These are phyloP conservation scores for Leptinotarsa haldemani DNA, from an alignment of 2,888 invertebrate genomes.

Conservation along the genomic window DNA sequence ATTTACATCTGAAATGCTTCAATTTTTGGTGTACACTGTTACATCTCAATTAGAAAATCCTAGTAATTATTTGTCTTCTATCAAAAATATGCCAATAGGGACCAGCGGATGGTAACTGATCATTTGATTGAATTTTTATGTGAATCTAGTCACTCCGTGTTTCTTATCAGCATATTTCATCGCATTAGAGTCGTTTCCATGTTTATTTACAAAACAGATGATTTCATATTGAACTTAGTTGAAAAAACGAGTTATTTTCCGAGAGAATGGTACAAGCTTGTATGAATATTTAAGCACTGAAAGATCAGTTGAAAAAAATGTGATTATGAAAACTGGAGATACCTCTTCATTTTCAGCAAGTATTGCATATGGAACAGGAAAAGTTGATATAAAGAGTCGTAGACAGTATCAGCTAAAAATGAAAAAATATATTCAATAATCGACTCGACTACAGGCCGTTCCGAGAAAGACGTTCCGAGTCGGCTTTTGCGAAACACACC, in stretches of 20 bases:
- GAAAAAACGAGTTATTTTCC: conserved; percentile 1
- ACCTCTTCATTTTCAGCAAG: not conserved
- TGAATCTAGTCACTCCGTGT: not conserved
- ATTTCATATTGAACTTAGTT: not conserved
- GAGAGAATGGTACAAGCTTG: not conserved
- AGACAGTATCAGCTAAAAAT: not conserved
- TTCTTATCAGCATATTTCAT: conserved; percentile 4
- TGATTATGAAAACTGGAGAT: conserved; percentile 11
- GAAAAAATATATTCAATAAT: conserved; percentile 3
- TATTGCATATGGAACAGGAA: not conserved
- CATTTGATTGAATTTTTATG: not conserved
- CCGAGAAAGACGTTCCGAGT: not conserved
- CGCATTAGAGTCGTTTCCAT: not conserved
- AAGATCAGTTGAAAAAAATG: not conserved
- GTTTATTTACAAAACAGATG: conserved; percentile 4
- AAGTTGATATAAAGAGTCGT: conserved; percentile 26
- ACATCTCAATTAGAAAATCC: conserved; percentile 12
- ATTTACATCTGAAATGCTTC: conserved; percentile 55
- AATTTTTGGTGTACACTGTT: conserved; percentile 36
- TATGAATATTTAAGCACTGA: not conserved
- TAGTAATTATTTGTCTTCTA: conserved; percentile 19
- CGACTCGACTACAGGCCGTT: not conserved
- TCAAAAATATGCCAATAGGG: conserved; percentile 20
- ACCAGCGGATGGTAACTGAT: not conserved
- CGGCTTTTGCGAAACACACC: conserved; percentile 2